These are phyloP conservation scores for Paratilapia polleni DNA, from an alignment of 2,113 vertebrate species.

Conservation along the genomic window DNA sequence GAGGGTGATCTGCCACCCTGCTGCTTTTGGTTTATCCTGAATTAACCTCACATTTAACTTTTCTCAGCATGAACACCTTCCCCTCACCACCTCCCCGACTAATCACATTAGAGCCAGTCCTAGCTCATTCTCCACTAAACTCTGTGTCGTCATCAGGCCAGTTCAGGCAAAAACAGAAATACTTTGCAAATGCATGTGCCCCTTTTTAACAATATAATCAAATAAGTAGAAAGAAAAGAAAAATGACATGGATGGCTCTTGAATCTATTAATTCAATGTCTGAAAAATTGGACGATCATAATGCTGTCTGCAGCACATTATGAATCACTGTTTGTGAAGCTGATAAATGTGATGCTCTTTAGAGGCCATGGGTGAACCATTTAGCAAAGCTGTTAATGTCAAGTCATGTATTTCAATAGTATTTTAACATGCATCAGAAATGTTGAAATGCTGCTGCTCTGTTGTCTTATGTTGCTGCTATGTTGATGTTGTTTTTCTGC, in stretches of 20 bases:
- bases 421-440: conserved; percentile 71
- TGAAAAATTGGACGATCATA: conserved; percentile 68
- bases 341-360: conserved; percentile 23
- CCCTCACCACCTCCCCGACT: conserved; percentile 51
- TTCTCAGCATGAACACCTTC: conserved; percentile 69
- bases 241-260: conserved; percentile 40
- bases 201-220: conserved; percentile 23
- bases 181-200: conserved; percentile 61
- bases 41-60: conserved; percentile 72
- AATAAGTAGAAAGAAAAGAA: background rate
- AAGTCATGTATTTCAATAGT: conserved; percentile 39
- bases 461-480: conserved; percentile 61
- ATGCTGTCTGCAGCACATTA: conserved; percentile 76
- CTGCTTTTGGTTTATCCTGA: conserved; percentile 63
- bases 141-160: conserved; percentile 43
- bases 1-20: conserved; percentile 41
- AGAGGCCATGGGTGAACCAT: conserved; percentile 25
- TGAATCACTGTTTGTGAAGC: conserved; percentile 63
- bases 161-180: conserved; percentile 26
- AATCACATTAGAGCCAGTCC: conserved; percentile 67
- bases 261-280: conserved; percentile 36
- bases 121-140: conserved; percentile 55
- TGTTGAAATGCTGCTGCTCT: conserved; percentile 74
- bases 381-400: conserved; percentile 43
- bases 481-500: conserved; percentile 65